Evolutionary conservation across 2,797 vertebrate species (phyloP).

Genomic region (Epinephelus awoara): DNA sequence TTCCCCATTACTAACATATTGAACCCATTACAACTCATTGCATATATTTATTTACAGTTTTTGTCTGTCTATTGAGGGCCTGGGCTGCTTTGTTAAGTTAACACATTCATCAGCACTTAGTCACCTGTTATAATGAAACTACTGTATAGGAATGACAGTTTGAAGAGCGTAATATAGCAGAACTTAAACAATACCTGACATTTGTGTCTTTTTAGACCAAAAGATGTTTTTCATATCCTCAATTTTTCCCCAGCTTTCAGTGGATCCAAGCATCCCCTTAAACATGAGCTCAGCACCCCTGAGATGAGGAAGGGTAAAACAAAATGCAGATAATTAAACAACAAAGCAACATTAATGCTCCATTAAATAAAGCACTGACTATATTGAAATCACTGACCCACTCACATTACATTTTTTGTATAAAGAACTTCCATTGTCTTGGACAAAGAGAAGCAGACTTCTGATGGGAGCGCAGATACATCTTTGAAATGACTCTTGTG

Average conservation of each 20-base stretch:
- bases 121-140: too few relatives aligned
- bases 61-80: too few relatives aligned
- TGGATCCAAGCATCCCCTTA: conserved; percentile 70
- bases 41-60: too few relatives aligned
- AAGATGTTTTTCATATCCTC: conserved; percentile 76
- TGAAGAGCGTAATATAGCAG: too few relatives aligned
- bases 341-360: neutral
- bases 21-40: too few relatives aligned
- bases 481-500: conserved; percentile 17
- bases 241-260: conserved; percentile 74
- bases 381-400: conserved; percentile 26
- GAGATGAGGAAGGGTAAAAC: neutral
- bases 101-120: too few relatives aligned
- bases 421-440: neutral
- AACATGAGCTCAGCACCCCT: conserved; percentile 73
- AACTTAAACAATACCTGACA: conserved; percentile 64
- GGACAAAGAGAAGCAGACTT: conserved; percentile 34
- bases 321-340: neutral
- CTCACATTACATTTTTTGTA: conserved; percentile 32
- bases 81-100: too few relatives aligned
- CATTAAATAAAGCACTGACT: too few relatives aligned
- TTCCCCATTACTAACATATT: too few relatives aligned
- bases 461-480: conserved; percentile 43
- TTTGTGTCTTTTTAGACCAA: conserved; percentile 63
- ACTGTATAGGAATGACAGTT: too few relatives aligned